phyloP scores from a whole-genome alignment of 2,113 vertebrate species.

The Laticauda colubrina region DNA sequence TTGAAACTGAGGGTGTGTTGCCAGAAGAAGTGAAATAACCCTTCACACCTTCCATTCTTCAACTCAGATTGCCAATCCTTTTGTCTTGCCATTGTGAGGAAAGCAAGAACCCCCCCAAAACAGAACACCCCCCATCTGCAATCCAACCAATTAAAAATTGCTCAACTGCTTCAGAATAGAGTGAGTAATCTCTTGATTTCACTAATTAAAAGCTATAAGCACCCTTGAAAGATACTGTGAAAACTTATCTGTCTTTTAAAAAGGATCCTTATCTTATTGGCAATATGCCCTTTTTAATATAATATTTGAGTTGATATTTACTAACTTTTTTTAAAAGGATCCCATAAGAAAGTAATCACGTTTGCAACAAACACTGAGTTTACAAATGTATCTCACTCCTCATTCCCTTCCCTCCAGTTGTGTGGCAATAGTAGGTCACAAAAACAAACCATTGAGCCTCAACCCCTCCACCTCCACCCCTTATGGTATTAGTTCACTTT shows the following conservation, averaged over 20 bases:
- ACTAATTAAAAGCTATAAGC: not conserved
- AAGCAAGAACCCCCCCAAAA: not conserved
- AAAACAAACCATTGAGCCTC: not conserved
- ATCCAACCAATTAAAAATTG: not conserved
- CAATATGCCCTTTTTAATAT: not conserved
- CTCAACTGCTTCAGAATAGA: not conserved
- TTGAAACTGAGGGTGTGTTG: not conserved
- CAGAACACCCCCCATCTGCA: not conserved
- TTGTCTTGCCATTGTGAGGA: not conserved
- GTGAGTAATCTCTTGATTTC: not conserved
- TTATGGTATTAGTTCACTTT: slow-evolving; percentile 20
- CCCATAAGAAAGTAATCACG: not conserved
- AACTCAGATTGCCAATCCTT: not conserved
- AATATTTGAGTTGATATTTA: not conserved
- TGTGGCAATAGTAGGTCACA: not conserved
- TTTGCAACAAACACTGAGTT: not conserved
- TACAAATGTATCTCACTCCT: not conserved
- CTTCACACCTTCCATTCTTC: not conserved
- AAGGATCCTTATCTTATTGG: not conserved
- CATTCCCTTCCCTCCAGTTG: not conserved
- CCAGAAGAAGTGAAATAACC: not conserved
- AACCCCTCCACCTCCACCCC: not conserved
- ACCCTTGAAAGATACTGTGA: not conserved
- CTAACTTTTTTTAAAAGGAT: not conserved
- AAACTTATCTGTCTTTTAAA: not conserved